Conservation (phyloP, 2,888 invertebrate genomes). For the Heteromurus nitidus region DNA sequence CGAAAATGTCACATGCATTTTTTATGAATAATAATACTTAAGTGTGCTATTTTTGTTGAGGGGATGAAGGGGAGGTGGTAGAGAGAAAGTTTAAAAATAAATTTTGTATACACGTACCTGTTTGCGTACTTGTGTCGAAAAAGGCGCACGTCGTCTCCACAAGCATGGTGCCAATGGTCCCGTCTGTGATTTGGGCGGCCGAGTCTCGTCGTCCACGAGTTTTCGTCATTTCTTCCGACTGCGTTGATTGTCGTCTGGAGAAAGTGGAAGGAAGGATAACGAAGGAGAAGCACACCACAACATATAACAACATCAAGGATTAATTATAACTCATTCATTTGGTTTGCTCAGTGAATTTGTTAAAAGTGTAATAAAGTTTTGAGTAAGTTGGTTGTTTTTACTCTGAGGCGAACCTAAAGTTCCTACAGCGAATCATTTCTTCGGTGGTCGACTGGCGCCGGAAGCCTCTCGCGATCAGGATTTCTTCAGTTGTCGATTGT, state of each 20-base stretch:
- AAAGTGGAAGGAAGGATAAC: too few species aligned
- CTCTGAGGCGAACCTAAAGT: slow-evolving; percentile 81
- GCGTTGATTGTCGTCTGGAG: slow-evolving; percentile 87
- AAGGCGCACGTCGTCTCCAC: slow-evolving; percentile 94
- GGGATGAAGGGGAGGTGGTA: slow-evolving; percentile 1
- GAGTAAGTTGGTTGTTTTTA: too few species aligned
- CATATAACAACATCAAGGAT: too few species aligned
- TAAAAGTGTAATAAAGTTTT: too few species aligned
- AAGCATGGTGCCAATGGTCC: slow-evolving; percentile 93
- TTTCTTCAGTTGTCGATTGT: slow-evolving; percentile 94
- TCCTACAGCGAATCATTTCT: slow-evolving; percentile 93
- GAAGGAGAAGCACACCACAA: too few species aligned
- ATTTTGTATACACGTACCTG: slow-evolving; percentile 88
- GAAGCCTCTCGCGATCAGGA: slow-evolving; percentile 91
- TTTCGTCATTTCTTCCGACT: slow-evolving; percentile 84
- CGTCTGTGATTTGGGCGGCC: slow-evolving; percentile 92
- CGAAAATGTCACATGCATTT: too few species aligned
- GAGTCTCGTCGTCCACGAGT: slow-evolving; percentile 87
- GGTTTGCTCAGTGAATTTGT: too few species aligned
- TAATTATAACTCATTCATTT: too few species aligned
- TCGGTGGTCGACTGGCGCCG: slow-evolving; percentile 92
- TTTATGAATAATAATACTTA: too few species aligned
- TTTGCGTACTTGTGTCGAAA: slow-evolving; percentile 94
- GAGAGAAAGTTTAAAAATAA: too few species aligned
- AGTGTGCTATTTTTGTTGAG: too few species aligned